A percentile compares a stretch with the other conserved stretches of the same genome.
phyloP scores from a whole-genome alignment of 2,888 invertebrate species.

The Iphiclides podalirius region DNA sequence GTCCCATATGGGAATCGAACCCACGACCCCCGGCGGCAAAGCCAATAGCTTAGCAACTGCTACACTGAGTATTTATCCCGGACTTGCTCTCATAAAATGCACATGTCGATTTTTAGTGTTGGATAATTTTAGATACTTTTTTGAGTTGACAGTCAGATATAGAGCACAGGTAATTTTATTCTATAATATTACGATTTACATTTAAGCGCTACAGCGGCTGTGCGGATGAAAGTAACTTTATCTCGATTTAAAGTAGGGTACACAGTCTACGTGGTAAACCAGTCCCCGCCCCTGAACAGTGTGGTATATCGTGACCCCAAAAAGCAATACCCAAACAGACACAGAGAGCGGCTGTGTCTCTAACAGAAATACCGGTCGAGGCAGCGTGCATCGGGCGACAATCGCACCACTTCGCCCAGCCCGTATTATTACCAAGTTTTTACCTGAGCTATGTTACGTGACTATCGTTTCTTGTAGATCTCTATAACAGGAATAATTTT shows the following conservation, averaged over 20 bases:
- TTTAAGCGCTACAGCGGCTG: slow-evolving; percentile 10
- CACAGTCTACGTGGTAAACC: slow-evolving; percentile 26
- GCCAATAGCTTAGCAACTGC: too few relatives aligned
- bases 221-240: slow-evolving; percentile 30
- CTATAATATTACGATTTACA: not conserved
- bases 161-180: too few relatives aligned
- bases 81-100: too few relatives aligned
- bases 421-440: slow-evolving; percentile 29
- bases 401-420: slow-evolving; percentile 53
- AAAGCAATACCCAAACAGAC: slow-evolving; percentile 22
- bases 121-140: too few relatives aligned
- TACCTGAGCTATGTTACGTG: slow-evolving; percentile 18
- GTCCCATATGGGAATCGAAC: too few relatives aligned
- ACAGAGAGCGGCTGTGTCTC: slow-evolving; percentile 20
- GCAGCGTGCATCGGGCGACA: slow-evolving; percentile 51
- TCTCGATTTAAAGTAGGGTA: slow-evolving; percentile 29
- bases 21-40: too few relatives aligned
- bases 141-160: too few relatives aligned
- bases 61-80: too few relatives aligned
- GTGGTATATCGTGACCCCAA: slow-evolving; percentile 31
- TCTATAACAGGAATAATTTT: slow-evolving; percentile 7
- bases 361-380: slow-evolving; percentile 34
- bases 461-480: not conserved
- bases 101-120: too few relatives aligned
- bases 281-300: slow-evolving; percentile 32